Percentiles rank a stretch among this genome's conserved stretches.
These are phyloP conservation scores for Sarcophilus harrisii DNA, from an alignment of 2,797 vertebrate genomes.

Conservation along the genomic window DNA sequence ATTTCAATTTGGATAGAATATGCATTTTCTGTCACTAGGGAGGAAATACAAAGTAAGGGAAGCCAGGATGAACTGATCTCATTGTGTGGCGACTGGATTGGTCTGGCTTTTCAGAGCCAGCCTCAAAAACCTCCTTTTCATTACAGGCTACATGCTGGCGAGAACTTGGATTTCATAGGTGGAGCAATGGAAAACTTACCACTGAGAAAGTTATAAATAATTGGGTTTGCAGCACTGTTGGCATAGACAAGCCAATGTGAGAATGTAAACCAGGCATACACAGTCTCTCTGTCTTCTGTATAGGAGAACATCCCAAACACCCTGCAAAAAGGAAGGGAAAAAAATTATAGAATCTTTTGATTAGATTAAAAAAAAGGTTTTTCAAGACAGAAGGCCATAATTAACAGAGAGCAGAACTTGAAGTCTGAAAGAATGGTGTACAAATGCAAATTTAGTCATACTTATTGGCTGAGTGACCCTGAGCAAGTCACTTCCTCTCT, in stretches of 20 bases:
- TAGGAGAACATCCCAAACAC: conserved; percentile 96
- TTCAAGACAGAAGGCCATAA: background rate
- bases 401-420: background rate
- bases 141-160: background rate
- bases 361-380: background rate
- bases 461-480: background rate
- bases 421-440: background rate
- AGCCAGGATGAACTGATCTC: background rate
- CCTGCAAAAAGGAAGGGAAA: conserved; percentile 83
- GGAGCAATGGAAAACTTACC: conserved; percentile 88
- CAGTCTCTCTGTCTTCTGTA: conserved; percentile 93
- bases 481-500: background rate
- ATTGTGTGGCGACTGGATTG: background rate
- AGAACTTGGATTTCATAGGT: background rate
- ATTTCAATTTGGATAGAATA: background rate
- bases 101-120: background rate
- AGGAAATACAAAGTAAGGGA: conserved; percentile 8
- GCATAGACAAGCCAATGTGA: conserved; percentile 99
- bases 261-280: conserved; percentile 98
- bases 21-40: background rate
- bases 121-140: background rate
- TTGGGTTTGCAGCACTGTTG: conserved; percentile 98
- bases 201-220: conserved; percentile 99
- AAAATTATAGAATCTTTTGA: conserved; percentile 8
- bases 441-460: background rate